A percentile compares a stretch with the other conserved stretches of the same genome.
These are phyloP conservation scores for Phrynosoma blainvillii DNA, from an alignment of 2,113 vertebrate species.

Conservation along the genomic window DNA sequence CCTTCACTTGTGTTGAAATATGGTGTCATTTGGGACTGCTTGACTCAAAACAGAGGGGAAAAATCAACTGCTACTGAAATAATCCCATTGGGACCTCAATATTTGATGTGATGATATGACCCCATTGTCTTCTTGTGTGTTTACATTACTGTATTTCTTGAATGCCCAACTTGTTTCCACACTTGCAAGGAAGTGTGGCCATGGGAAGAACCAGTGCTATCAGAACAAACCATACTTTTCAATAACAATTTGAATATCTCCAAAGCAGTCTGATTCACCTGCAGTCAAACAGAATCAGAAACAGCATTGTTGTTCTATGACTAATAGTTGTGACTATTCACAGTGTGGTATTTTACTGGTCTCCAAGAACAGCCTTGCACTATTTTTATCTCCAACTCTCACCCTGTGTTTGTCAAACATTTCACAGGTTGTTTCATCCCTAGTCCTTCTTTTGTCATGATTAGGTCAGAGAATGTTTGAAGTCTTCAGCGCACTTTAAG, in stretches of 20 bases:
- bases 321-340: neutral
- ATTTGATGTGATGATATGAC: neutral
- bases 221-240: neutral
- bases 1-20: neutral
- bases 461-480: conserved; percentile 43
- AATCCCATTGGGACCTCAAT: neutral
- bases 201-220: neutral
- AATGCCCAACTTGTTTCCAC: neutral
- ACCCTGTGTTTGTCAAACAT: conserved; percentile 11
- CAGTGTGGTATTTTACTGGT: neutral
- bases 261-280: neutral
- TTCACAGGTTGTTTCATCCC: neutral
- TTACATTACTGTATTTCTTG: neutral
- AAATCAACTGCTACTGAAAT: neutral
- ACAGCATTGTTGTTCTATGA: neutral
- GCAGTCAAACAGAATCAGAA: neutral
- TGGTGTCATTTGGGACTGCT: neutral
- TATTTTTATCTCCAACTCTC: neutral
- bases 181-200: neutral
- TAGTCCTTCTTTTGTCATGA: conserved; percentile 1
- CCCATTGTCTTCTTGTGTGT: too few relatives aligned
- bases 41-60: neutral
- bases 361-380: neutral
- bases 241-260: neutral
- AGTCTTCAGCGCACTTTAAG: conserved; percentile 45